Evolutionary conservation across 35 echinoderm and acorn worm genomes (phyloP), one percentile per base, ranked within the genome.

Genomic region (Ptychodera flava): DNA sequence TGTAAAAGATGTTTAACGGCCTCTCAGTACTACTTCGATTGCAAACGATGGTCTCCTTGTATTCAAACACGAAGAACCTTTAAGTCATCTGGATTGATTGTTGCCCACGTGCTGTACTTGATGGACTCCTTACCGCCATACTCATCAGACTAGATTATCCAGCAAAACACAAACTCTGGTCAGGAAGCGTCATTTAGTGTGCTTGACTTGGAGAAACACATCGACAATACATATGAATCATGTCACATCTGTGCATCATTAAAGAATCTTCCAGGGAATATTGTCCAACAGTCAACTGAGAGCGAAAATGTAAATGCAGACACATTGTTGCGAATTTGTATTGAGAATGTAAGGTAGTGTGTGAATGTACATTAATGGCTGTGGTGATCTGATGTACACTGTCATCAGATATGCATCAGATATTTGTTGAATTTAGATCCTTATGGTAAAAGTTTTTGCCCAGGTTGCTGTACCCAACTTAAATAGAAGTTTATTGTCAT

Each of bases 1-100:
- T 31, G 84, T 90, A 33, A 81, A 78, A 78, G 93, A 94, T 86
- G 86, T 95, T 31, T 89, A 95, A 31, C 82, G 88, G 33, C 86
- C 91, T 77, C 89, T 94, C 14, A 76, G 84, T 76, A 82, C 91
- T 28, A 33, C 79, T 22, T 30, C 80, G 76, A 87, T 92, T 31
- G 79, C 93, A 29, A 80, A 77, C 1, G 91, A 92, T 85, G 87
- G 87, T 0, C 87, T 93, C 22, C 83, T 93, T 16, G 83, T 93
- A 16, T 82, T 90, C 30, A 76, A 35, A 29, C 14, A 16, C 34
- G 75, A 86, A 1, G 29, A 81, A 12, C 86, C 91, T 6, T 78
- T 92, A 2, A 64, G 28, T 6, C 86, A 45, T 0, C n/a, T 28
- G 29, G 86, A 35, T 0, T 80, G 89, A 76, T 78, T 36, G 28